Conservation (phyloP, 2,797 vertebrate genomes). For the Chaetophractus vellerosus region DNA sequence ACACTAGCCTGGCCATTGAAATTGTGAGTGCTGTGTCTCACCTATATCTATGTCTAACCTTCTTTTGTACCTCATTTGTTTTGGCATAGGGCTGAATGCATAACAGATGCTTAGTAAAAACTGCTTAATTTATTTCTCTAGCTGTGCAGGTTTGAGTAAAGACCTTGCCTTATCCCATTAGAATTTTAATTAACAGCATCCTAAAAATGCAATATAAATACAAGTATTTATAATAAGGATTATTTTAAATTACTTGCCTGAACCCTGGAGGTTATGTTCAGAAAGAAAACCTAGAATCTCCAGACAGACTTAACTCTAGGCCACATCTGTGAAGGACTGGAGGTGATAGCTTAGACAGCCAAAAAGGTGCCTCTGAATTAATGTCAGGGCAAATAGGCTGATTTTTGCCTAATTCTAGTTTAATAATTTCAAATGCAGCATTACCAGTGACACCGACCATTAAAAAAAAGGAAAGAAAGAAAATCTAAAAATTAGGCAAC, state of each 20-base stretch:
- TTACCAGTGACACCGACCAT: not conserved
- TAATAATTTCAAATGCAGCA: not conserved
- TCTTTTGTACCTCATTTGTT: not conserved
- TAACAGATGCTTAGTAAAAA: not conserved
- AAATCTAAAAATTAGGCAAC: not conserved
- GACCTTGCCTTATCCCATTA: not conserved
- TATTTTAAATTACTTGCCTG: not conserved
- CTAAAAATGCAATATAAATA: not conserved
- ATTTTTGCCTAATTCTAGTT: conserved; percentile 26
- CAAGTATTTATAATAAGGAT: not conserved
- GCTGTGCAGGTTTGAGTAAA: conserved; percentile 2
- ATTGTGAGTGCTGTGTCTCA: not conserved
- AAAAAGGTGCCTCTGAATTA: not conserved
- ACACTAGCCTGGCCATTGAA: not conserved
- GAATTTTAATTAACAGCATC: conserved; percentile 31
- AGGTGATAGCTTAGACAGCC: not conserved
- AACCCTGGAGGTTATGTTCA: not conserved
- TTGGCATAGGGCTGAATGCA: not conserved
- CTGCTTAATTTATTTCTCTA: conserved; percentile 4
- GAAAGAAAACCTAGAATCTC: not conserved
- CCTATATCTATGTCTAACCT: not conserved
- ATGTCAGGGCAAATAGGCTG: not conserved
- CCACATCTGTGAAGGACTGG: not conserved
- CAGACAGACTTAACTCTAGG: not conserved
- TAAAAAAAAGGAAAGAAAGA: not conserved